Base-by-base conservation (phyloP, 2,113 vertebrate species). In the Prionailurus bengalensis region DNA sequence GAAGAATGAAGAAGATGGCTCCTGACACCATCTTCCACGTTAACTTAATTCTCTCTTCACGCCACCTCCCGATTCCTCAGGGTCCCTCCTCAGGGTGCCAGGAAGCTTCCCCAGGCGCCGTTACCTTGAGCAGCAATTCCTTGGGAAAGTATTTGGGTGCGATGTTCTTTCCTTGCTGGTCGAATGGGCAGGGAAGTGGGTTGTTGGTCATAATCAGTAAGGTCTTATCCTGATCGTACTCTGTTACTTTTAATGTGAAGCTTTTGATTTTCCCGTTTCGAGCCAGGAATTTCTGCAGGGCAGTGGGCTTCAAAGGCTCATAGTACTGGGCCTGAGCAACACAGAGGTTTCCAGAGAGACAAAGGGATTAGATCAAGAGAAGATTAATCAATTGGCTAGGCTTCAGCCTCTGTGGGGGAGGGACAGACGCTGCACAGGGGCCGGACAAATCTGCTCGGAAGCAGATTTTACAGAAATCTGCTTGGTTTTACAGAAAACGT, bases 191-290 rank as follows among this genome's bases (percentile, higher is more conserved):
- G 80, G 97, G 95, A 82, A 94, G 93, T 39, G 97, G 96, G 78
- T 98, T 98, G 85, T 98, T 99, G 63, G 97, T 97, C 92, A 98
- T 17, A 36, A 98, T 97, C 74, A 98, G 23, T 51, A 79, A 81
- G 29, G 98, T 97, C 97, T 97, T 98, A 71, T 96, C 97, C 87
- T 98, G 96, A 45, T 97, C 98, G 71, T 88, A 98, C 23, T 98
- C 97, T 3, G 97, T 85, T 31, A 96, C 95, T 83, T 96, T 97
- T 84, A 90, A 83, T 73, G 53, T 97, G 81, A 98, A 93, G 23
- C n/a, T 95, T 29, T 31, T 42, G 25, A 17, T 83, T 92, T 92
- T 98, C 68, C 51, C 94, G 42, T 87, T 94, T 80, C 45, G 79
- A 90, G 53, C 31, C 89, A 98, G 78, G 13, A 93, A 84, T 81